Percentiles rank a stretch among this genome's conserved stretches.
These are phyloP conservation scores for Cryptoprocta ferox DNA, from an alignment of 2,797 vertebrate genomes.

Conservation along the genomic window DNA sequence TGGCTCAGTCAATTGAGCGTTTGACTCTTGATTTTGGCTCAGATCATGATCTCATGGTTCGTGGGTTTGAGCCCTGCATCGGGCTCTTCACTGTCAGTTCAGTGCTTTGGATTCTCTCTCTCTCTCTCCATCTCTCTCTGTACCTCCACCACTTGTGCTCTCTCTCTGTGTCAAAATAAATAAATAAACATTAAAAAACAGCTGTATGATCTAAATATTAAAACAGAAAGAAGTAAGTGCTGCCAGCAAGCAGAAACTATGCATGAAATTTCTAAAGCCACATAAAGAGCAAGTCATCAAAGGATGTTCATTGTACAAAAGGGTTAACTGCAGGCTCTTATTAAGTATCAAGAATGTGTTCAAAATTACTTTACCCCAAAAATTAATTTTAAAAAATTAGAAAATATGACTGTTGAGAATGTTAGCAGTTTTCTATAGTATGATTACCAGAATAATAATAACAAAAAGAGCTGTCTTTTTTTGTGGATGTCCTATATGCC, in stretches of 20 bases:
- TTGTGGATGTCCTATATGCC: background rate
- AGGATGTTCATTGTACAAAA: background rate
- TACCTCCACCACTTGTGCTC: no score
- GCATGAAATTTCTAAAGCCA: background rate
- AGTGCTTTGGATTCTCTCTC: no score
- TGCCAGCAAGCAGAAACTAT: background rate
- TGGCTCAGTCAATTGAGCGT: no score
- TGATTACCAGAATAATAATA: background rate
- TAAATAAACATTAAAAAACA: no score
- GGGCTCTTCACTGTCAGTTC: no score
- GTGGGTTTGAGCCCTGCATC: no score
- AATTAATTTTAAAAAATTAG: background rate
- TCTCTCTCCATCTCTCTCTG: no score
- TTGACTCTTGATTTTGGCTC: no score
- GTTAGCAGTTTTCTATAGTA: background rate
- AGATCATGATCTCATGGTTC: no score
- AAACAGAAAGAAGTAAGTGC: background rate
- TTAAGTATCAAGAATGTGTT: slow-evolving; percentile 11
- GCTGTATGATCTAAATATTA: background rate
- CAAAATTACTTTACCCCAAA: background rate
- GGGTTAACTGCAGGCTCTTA: background rate
- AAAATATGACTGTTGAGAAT: background rate
- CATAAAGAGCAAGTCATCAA: background rate
- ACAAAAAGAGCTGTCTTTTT: background rate
- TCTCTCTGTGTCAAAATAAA: no score